Base-by-base conservation (phyloP, 2,113 vertebrate species). In the Lipotes vexillifer region DNA sequence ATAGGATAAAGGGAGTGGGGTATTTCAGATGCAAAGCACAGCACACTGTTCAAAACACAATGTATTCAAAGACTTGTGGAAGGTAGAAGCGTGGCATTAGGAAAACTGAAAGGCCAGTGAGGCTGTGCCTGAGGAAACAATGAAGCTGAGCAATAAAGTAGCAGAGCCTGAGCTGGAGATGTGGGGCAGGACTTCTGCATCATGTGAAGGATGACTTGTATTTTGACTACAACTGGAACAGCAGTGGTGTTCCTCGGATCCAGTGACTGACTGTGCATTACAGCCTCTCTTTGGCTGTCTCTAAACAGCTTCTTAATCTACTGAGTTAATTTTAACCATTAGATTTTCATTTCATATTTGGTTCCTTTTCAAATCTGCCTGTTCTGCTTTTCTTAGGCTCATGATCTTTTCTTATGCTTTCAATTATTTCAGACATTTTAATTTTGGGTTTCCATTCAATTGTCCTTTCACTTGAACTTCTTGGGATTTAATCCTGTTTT, bases 361-460 rank as follows among this genome's bases (percentile, higher is more conserved):
- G 57, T 29, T 92, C 14, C 44, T 96, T 87, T 97, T 59, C 66
- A 94, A 11, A 57, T 74, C 25, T 12, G 41, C 36, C 65, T 36
- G 27, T 6, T 93, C 38, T 61, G 3, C 33, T 84, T 33, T 89
- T 77, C 44, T 65, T 55, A 55, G 61, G 29, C 52, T 71, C 3
- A 25, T 33, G 44, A 52, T 77, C 49, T 75, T 69, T 82, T 75
- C 77, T 33, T 93, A 78, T 17, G 46, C 44, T 11, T 91, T 88
- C 36, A 36, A 44, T 63, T 92, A 46, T 74, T 80, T 74, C 12
- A 88, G 66, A 59, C 8, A 49, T 65, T 36, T 69, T 69, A 5
- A 27, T 46, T 75, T 86, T 63, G 14, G 38, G 27, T 90, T 72
- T 84, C 41, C 41, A 61, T 55, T 44, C 72, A 84, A 66, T 18